Evolutionary conservation across 2,797 vertebrate genomes (phyloP).

Genomic region (Darevskia mixta): DNA sequence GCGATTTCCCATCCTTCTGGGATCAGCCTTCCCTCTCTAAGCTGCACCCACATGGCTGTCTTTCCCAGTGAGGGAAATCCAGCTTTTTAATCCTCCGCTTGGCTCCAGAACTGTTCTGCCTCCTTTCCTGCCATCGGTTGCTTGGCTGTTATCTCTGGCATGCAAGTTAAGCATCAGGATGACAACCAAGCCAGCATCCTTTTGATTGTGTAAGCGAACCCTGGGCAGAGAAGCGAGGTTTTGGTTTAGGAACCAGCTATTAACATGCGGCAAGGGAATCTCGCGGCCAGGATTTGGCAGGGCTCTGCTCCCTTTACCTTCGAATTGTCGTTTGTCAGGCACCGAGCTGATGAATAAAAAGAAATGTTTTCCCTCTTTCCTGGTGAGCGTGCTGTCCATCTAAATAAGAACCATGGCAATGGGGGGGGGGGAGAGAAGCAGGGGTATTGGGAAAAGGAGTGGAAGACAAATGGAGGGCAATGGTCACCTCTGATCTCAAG

Average conservation of each 20-base stretch:
- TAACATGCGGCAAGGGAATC: not conserved
- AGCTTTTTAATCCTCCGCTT: not conserved
- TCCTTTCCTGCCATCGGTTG: not conserved
- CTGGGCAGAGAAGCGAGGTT: not conserved
- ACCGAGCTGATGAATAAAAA: not conserved
- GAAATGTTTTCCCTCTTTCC: not conserved
- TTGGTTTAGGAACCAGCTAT: not conserved
- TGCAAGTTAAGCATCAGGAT: not conserved
- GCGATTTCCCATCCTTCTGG: not conserved
- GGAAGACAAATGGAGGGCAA: not conserved
- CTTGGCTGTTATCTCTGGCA: conserved; percentile 1
- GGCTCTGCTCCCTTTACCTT: not conserved
- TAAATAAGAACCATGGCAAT: not conserved
- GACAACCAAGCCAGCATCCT: not conserved
- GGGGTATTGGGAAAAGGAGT: not conserved
- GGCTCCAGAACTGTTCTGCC: not conserved
- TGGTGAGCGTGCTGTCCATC: not conserved
- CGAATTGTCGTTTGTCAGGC: not conserved
- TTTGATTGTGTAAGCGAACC: not conserved
- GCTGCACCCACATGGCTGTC: not conserved
- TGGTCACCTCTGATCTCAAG: not conserved
- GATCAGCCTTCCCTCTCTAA: too few species aligned
- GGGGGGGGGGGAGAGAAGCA: too few species aligned
- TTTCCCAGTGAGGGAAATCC: not conserved
- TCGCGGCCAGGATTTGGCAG: too few species aligned